Base-by-base conservation (phyloP, 2,113 vertebrate genomes). In the Poeciliopsis turrubarensis region DNA sequence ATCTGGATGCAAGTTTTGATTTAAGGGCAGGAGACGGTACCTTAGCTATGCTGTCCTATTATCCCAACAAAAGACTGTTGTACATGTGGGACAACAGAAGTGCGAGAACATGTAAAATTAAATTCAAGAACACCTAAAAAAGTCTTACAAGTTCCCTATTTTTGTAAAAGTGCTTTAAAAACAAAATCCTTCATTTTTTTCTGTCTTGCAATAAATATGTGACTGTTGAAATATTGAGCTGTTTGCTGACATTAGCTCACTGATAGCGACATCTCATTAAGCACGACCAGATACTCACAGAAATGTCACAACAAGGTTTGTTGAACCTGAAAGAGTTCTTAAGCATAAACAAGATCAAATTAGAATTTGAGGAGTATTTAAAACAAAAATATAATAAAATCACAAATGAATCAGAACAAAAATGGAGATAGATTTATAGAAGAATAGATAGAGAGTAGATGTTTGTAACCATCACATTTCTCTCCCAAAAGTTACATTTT, bases 21-120 rank as follows among this genome's bases (percentile, higher is more conserved):
- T 84, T 98, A 29, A 94, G 96, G 15, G 91, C 93, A 37, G 89
- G 92, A 0, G 87, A 91, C 27, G 95, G 96, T 8, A 92, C 94
- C 37, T 92, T 98, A 69, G 95, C 97, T 5, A 98, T 97, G 96
- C 67, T 98, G 25, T 96, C 97, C 0, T 98, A 97, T 85, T 96
- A 95, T 39, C 92, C 93, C 22, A 90, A 92, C 65, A 94, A 95
- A 74, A 91, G 79, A 54, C 88, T 91, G 25, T 64, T 98, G 75
- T 95, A 96, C 7, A 93, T 96, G 0, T 98, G 97, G 97, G 95
- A 98, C 79, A 94, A 95, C 6, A 93, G 94, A 47, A 93, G 89
- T 32, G 73, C 97, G 65, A 95, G 94, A 91, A 80, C 89, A 0
- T 98, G 97, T 78, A 94, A 93, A n/a, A 91, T 97, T 25, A 90